phyloP scores from a whole-genome alignment of 2,888 invertebrate genomes.

The Sesia apiformis region DNA sequence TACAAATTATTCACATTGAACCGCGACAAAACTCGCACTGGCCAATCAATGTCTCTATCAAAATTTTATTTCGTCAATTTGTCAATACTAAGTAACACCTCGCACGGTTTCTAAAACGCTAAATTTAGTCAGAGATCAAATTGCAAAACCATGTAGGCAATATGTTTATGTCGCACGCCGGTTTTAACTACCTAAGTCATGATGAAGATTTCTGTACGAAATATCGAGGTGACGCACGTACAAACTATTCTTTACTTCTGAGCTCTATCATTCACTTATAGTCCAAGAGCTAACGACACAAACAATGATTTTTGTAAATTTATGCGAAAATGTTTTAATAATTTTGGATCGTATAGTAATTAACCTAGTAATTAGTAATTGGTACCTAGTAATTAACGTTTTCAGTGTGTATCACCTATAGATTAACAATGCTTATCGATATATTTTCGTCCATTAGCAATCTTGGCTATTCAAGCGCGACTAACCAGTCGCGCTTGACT shows the following conservation, averaged over 20 bases:
- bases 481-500: too few species aligned
- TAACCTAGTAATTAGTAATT: too few species aligned
- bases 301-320: not conserved
- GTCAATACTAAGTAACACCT: slow-evolving; percentile 7
- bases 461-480: too few species aligned
- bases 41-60: not conserved
- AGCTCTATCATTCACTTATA: not conserved
- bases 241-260: slow-evolving; percentile 5
- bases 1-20: not conserved
- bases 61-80: slow-evolving; percentile 6
- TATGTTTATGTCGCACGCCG: slow-evolving; percentile 32
- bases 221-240: slow-evolving; percentile 16
- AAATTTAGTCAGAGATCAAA: slow-evolving; percentile 24
- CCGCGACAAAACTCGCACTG: not conserved
- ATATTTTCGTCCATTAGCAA: too few species aligned
- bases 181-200: slow-evolving; percentile 17
- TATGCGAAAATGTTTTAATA: not conserved
- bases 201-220: slow-evolving; percentile 15
- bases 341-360: too few species aligned
- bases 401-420: too few species aligned
- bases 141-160: slow-evolving; percentile 44
- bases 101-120: slow-evolving; percentile 9
- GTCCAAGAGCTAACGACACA: slow-evolving; percentile 1
- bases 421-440: too few species aligned
- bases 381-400: too few species aligned